These are phyloP conservation scores for Mormyrops attenuatus DNA, from an alignment of 2,797 vertebrate genomes.

Conservation along the genomic window DNA sequence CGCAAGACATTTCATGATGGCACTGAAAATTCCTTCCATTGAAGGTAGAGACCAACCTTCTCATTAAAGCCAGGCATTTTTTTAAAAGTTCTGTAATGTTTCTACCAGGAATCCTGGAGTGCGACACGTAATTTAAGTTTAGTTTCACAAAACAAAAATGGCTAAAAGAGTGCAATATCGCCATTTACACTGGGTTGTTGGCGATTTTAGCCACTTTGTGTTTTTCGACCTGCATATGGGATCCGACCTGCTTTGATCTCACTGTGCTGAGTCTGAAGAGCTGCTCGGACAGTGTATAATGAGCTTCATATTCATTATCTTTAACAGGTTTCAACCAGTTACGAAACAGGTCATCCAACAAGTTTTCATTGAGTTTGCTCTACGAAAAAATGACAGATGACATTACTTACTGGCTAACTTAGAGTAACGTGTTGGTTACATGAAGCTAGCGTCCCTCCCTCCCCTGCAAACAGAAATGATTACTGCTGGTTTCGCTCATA, in stretches of 20 bases:
- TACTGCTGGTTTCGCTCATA: background rate
- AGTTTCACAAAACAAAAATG: background rate
- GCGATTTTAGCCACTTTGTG: background rate
- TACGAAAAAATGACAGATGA: background rate
- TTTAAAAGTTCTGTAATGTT: background rate
- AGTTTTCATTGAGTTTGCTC: background rate
- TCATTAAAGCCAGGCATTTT: background rate
- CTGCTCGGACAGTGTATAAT: background rate
- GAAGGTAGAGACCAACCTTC: background rate
- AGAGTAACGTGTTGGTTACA: background rate
- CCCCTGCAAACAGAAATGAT: background rate
- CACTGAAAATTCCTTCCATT: background rate
- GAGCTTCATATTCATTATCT: background rate
- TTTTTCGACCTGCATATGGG: background rate
- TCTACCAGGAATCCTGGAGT: background rate
- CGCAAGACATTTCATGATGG: background rate
- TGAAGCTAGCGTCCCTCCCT: background rate
- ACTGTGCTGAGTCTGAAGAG: background rate
- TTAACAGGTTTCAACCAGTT: too few species aligned
- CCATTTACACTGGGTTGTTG: background rate
- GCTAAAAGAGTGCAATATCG: background rate
- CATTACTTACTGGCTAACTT: background rate
- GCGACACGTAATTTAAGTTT: background rate
- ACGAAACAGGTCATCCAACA: background rate
- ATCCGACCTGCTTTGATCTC: background rate